Conservation (phyloP, 2,888 invertebrate genomes). For the Hipparchia semele region DNA sequence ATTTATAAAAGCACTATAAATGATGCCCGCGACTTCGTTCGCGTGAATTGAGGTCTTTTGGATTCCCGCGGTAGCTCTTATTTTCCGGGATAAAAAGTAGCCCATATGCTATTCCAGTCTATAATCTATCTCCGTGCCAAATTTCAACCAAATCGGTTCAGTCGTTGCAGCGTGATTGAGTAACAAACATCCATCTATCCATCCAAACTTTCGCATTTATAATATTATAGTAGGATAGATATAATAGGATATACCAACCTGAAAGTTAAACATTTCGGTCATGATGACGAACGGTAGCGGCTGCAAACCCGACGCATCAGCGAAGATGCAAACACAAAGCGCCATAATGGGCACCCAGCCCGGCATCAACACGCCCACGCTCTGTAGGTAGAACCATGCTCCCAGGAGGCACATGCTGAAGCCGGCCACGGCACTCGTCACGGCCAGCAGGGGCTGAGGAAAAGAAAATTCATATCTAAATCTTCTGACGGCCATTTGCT, state of each 20-base stretch:
- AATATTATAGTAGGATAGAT: no score
- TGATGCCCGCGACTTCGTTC: no score
- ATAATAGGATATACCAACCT: slow-evolving; percentile 51
- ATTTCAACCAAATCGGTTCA: no score
- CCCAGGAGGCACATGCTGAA: slow-evolving; percentile 73
- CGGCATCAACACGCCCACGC: slow-evolving; percentile 55
- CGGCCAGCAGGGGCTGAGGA: slow-evolving; percentile 69
- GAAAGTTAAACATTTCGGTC: slow-evolving; percentile 79
- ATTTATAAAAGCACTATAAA: no score
- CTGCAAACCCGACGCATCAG: slow-evolving; percentile 72
- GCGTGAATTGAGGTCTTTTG: no score
- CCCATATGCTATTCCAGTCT: no score
- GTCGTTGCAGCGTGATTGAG: no score
- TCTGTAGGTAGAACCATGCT: slow-evolving; percentile 72
- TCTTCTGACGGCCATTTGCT: neutral
- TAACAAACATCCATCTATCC: no score
- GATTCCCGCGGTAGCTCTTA: no score
- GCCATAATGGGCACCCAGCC: slow-evolving; percentile 75
- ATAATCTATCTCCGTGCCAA: no score
- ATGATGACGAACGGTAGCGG: slow-evolving; percentile 75
- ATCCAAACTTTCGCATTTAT: no score
- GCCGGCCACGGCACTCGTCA: slow-evolving; percentile 71
- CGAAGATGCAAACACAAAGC: slow-evolving; percentile 66
- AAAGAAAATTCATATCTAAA: slow-evolving; percentile 13
- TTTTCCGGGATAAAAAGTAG: no score